Evolutionary conservation across 2,888 invertebrate genomes (phyloP), one percentile per base, ranked within the genome.

Genomic region (Leuctra nigra): DNA sequence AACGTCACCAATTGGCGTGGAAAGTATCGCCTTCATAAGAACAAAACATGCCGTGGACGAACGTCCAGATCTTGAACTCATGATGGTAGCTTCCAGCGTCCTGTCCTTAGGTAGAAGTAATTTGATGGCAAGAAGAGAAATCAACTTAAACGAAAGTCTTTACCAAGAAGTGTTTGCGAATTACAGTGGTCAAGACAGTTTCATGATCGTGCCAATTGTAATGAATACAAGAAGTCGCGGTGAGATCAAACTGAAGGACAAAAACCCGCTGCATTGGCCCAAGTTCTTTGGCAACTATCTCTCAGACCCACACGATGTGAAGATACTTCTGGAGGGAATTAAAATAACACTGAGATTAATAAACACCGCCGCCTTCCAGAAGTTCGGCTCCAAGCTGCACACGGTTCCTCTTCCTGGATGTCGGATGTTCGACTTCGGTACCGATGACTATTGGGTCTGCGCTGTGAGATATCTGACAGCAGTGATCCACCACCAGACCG

Each of bases 401-500:
- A 80, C 79, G 62, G 82, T 83, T 52, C 83, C 87, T 1, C 74
- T 91, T 41, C 91, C 91, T 0, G 90, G 87, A 56, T 92, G 91
- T 66, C 82, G 81, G 62, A 79, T 86, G 53, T 73, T 79, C 38
- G 77, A 78, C 62, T 91, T 88, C 65, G 83, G 81, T 64, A 84
- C 86, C 1, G 91, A 92, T 66, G 83, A 80, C 23, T 93, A 92
- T 67, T 84, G 91, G 74, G 91, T 90, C 70, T 93, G 93, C 69
- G 87, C 90, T 69, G 86, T 87, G 53, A 76, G 91, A 29, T 88
- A 88, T 54, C 86, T 91, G 64, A 86, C 91, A 2, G 89, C 91
- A 87, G 91, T 91, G 1, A 89, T 91, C 65, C 91, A 92, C 68
- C 92, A 92, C 75, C 91, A 91, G 1, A 84, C 86, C 39, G 91